Percentiles rank a stretch among this genome's conserved stretches.
Conservation (phyloP, 2,888 invertebrate species). For the Odontocerum albicorne region DNA sequence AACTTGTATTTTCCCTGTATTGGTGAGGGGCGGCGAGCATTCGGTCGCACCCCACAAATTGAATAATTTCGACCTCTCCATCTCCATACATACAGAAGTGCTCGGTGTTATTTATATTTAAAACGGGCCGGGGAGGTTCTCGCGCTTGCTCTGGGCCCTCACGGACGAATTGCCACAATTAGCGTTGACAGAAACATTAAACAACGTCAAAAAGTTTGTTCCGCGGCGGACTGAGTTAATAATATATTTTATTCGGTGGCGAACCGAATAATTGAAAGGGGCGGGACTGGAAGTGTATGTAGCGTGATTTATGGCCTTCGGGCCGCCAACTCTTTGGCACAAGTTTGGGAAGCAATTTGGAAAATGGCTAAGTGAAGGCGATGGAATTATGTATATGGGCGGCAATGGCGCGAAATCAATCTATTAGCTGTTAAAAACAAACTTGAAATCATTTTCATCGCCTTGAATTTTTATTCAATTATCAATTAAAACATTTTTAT, state of each 20-base stretch:
- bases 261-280: slow-evolving; percentile 32
- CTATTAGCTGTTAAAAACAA: too few relatives aligned
- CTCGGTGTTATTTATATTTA: too few relatives aligned
- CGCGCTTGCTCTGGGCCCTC: background rate
- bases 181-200: slow-evolving; percentile 32
- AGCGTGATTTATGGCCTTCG: slow-evolving; percentile 19
- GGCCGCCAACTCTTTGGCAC: background rate
- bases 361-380: too few relatives aligned
- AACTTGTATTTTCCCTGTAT: too few relatives aligned
- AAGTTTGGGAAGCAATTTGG: slow-evolving; percentile 4
- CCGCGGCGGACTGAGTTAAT: slow-evolving; percentile 14
- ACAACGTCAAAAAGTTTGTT: slow-evolving; percentile 32
- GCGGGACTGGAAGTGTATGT: slow-evolving; percentile 11
- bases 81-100: too few relatives aligned
- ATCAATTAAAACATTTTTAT: too few relatives aligned
- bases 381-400: too few relatives aligned
- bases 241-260: slow-evolving; percentile 26
- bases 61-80: slow-evolving; percentile 24
- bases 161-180: slow-evolving; percentile 31
- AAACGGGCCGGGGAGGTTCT: background rate
- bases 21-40: background rate
- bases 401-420: too few relatives aligned
- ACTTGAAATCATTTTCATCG: too few relatives aligned
- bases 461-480: too few relatives aligned
- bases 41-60: slow-evolving; percentile 24